Percentiles rank a stretch among this genome's conserved stretches.
Conservation (phyloP, 1,140 invertebrate species). For the Acyrthosiphon pisum region DNA sequence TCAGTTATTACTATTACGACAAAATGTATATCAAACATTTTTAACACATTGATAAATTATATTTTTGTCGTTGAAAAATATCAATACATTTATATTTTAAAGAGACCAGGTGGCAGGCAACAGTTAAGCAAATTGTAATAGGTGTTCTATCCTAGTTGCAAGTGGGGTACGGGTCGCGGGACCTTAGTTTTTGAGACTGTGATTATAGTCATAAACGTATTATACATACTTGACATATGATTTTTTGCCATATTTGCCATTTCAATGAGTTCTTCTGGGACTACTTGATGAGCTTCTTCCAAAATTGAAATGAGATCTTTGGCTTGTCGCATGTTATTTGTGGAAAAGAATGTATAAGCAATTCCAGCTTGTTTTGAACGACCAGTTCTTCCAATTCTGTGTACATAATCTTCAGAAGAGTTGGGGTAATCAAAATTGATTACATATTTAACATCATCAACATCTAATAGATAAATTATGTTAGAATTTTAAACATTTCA, state of each 20-base stretch:
- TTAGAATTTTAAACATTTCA: background rate
- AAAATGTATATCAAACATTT: background rate
- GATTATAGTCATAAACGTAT: too few species aligned
- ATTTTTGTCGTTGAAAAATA: background rate
- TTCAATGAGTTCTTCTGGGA: constrained; percentile 75
- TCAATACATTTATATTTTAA: background rate
- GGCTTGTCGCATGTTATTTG: constrained; percentile 89
- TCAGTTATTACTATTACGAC: background rate
- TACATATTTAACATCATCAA: constrained; percentile 99
- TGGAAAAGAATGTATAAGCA: constrained; percentile 99
- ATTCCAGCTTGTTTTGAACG: constrained; percentile 94
- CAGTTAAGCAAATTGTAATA: too few species aligned
- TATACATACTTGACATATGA: constrained; percentile 58
- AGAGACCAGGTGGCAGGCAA: too few species aligned
- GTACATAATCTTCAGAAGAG: constrained; percentile 98
- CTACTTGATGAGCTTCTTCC: constrained; percentile 93
- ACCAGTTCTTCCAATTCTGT: constrained; percentile 97
- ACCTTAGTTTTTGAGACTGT: too few species aligned
- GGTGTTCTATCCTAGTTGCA: too few species aligned
- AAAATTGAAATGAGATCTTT: constrained; percentile 90
- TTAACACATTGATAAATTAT: background rate
- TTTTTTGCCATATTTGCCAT: constrained; percentile 64
- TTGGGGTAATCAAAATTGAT: constrained; percentile 99
- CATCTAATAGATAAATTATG: constrained; percentile 88
- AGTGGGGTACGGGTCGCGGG: too few species aligned